phyloP scores from a whole-genome alignment of 1,140 invertebrate genomes.

The Potamilus streckersoni region DNA sequence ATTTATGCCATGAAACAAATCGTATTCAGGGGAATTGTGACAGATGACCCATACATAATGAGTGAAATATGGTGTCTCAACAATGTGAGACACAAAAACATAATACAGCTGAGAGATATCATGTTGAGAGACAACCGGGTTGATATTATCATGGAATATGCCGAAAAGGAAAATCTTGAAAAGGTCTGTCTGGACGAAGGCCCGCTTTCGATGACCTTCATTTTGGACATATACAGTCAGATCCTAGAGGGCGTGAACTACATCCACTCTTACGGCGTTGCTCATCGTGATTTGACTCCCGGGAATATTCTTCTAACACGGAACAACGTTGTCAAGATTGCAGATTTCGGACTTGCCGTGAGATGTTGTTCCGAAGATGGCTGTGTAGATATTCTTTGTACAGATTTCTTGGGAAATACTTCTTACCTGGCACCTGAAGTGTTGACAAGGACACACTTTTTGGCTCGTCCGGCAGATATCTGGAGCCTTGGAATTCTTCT shows the following conservation, averaged over 20 bases:
- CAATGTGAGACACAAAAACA: conserved; percentile 29
- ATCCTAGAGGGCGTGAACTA: conserved; percentile 35
- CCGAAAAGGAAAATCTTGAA: conserved; percentile 43
- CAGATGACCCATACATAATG: conserved; percentile 36
- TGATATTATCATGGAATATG: conserved; percentile 49
- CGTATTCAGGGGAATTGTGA: conserved; percentile 27
- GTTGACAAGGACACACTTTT: conserved; percentile 24
- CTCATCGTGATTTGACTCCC: conserved; percentile 49
- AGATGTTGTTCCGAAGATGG: conserved; percentile 29
- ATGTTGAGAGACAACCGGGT: conserved; percentile 16
- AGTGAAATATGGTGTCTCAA: conserved; percentile 41
- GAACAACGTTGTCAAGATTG: conserved; percentile 34
- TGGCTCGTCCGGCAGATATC: conserved; percentile 38
- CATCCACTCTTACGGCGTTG: conserved; percentile 38
- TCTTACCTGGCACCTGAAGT: conserved; percentile 48
- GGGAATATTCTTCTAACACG: conserved; percentile 42
- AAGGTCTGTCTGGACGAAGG: conserved; percentile 14
- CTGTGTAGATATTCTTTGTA: conserved; percentile 26
- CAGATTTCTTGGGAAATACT: conserved; percentile 42
- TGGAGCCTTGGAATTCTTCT: conserved; percentile 45
- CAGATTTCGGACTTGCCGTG: conserved; percentile 47
- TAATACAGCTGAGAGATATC: conserved; percentile 38
- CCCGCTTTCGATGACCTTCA: conserved; percentile 9
- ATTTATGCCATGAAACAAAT: conserved; percentile 43
- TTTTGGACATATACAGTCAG: conserved; percentile 30